Conservation (phyloP, 2,113 vertebrate genomes). For the Manacus vitellinus region DNA sequence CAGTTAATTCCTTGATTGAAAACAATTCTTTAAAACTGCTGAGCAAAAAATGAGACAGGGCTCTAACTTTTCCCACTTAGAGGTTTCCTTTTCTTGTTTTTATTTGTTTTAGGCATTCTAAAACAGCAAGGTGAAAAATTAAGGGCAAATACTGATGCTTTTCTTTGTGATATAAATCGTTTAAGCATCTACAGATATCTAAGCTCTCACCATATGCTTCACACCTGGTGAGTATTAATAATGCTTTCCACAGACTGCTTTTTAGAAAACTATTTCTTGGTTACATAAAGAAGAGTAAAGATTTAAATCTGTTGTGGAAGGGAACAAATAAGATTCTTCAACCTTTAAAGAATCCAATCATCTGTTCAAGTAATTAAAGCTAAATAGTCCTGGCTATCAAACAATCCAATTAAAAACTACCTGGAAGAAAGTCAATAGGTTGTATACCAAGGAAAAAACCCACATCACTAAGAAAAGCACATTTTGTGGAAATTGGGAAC, state of each 20-base stretch:
- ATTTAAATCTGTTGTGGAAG: constrained; percentile 40
- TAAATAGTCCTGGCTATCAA: constrained; percentile 66
- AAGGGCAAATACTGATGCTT: constrained; percentile 38
- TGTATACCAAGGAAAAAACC: constrained; percentile 9
- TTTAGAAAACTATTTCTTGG: constrained; percentile 49
- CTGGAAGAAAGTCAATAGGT: constrained; percentile 59
- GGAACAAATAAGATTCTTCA: constrained; percentile 65
- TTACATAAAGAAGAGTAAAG: constrained; percentile 30
- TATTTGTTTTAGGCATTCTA: constrained; percentile 43
- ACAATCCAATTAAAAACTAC: constrained; percentile 49
- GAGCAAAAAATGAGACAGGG: constrained; percentile 50
- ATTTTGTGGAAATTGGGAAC: neutral
- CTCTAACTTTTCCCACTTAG: constrained; percentile 18
- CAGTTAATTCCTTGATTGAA: neutral
- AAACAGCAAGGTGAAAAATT: constrained; percentile 49
- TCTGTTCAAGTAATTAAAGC: constrained; percentile 44
- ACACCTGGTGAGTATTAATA: constrained; percentile 38
- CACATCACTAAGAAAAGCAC: neutral
- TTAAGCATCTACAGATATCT: constrained; percentile 16
- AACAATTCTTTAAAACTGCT: neutral
- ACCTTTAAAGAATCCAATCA: constrained; percentile 65
- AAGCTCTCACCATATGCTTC: neutral
- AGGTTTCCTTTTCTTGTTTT: constrained; percentile 27
- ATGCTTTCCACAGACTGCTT: constrained; percentile 30
- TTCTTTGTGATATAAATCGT: constrained; percentile 29